Base-by-base conservation (phyloP, 2,797 vertebrate genomes). In the Diceros bicornis region DNA sequence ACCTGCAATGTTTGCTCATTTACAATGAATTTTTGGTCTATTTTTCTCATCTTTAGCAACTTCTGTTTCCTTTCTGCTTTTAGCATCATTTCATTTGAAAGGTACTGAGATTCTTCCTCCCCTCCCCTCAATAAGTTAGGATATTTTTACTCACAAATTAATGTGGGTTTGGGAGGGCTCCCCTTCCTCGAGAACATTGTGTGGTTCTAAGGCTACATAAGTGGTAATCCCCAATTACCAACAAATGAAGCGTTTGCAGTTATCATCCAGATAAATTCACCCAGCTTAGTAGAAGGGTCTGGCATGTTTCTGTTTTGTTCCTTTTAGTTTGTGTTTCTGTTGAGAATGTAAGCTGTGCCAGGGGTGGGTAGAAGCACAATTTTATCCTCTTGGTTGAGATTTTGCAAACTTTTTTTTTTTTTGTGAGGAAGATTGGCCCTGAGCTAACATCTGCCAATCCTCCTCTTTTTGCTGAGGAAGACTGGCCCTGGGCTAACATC, bases 1-100 rank as follows among this genome's bases (percentile, higher is more conserved):
- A 91, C 81, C 52, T 97, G 79, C 97, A 93, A 83, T 75, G 20
- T 97, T 95, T 96, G 25, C 82, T 98, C 95, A 81, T 94, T 78
- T 97, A 64, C 78, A 78, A 78, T 41, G 66, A 37, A 62, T 57
- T 71, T 83, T 64, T 41, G 14, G 18, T 83, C 47, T 23, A 8
- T 71, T 57, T 84, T 69, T 62, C 8, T 71, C 61, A 92, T 37
- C 41, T 92, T 93, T 83, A n/a, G 66, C 55, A 86, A n/a, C 32
- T 59, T 78, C 5, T 9, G 20, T 59, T 81, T 82, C 55, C 44
- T 92, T 81, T 89, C 84, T 95, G 91, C 92, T 93, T 96, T 41
- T 27, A 13, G 1, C 41, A 5, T 64, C 10, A 83, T 71, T 91
- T 85, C 78, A 27, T 66, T 82, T 44, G 83, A 69, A 81, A 94